Evolutionary conservation across 2,113 vertebrate species (phyloP), one percentile per base, ranked within the genome.

Genomic region (Gopherus evgoodei): DNA sequence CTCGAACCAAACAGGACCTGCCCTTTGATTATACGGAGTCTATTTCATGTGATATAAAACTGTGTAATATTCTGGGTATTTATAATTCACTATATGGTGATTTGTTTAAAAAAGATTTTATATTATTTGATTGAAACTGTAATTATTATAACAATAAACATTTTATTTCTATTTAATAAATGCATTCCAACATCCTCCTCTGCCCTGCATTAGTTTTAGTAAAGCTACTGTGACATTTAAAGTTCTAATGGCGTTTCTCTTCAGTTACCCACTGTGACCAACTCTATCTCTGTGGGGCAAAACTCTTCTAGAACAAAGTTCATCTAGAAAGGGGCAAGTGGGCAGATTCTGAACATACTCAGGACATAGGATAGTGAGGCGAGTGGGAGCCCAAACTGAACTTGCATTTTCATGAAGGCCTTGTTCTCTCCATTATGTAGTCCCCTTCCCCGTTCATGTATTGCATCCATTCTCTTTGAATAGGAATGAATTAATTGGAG

Each of bases 401-500:
- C 27, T 91, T 42, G 1, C 82, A 62, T 91, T 95, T 89, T 80
- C 3, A 13, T 29, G 47, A 82, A 89, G 9, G 88, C 38, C 5
- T 91, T 85, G 6, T 62, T 92, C 10, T 84, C 4, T 10, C 11
- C 59, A 31, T 87, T 81, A 42, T 49, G 31, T 50, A 69, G 42
- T 54, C 35, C 25, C 57, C 92, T 86, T 69, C 79, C 24, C 76
- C 1, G 2, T 24, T 59, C 8, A 1, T 11, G 0, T 31, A 1
- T 38, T 86, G 83, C 69, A 2, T 25, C 8, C 2, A 1, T 0
- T 62, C 24, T 76, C 0, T 80, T 90, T 89, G 59, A 17, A 57
- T 14, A n/a, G 47, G 35, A 25, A 7, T 17, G 22, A 17, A 42
- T 0, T 0, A 42, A 54, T 53, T 76, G 13, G 29, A 38, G 17